A percentile compares a stretch with the other conserved stretches of the same genome.
Conservation (phyloP, 2,113 vertebrate genomes). For the Thomomys bottae region DNA sequence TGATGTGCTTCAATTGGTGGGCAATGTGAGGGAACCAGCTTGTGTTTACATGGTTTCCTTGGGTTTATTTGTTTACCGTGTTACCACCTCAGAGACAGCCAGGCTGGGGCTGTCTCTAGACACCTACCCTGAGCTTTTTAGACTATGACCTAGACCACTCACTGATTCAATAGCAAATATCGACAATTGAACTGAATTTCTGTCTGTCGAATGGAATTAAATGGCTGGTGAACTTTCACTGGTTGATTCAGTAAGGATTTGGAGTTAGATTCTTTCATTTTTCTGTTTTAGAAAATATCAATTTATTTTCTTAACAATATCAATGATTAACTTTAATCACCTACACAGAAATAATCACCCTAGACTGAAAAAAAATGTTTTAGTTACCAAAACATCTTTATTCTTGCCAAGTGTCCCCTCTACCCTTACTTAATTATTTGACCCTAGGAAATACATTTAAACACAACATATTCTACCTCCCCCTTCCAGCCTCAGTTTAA, state of each 20-base stretch:
- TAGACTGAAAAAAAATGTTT: neutral
- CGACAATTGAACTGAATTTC: conserved; percentile 44
- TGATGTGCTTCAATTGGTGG: conserved; percentile 43
- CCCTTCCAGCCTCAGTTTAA: neutral
- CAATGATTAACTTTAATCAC: conserved; percentile 41
- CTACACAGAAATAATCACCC: neutral
- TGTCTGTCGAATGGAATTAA: conserved; percentile 40
- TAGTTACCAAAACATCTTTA: neutral
- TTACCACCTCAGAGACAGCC: conserved; percentile 3
- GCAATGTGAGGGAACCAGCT: conserved; percentile 20
- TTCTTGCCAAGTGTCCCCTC: neutral
- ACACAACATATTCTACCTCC: neutral
- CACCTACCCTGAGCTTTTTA: neutral
- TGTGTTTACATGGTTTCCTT: neutral
- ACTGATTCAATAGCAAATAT: conserved; percentile 21
- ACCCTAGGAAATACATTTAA: neutral
- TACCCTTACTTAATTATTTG: neutral
- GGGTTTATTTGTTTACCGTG: neutral
- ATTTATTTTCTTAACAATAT: conserved; percentile 35
- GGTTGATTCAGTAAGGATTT: conserved; percentile 5
- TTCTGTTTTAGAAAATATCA: conserved; percentile 28
- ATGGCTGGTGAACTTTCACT: conserved; percentile 23
- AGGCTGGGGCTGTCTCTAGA: neutral
- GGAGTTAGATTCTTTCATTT: conserved; percentile 7
- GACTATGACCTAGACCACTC: neutral